Conservation (phyloP, 2,113 vertebrate species). For the Microtus montanus region DNA sequence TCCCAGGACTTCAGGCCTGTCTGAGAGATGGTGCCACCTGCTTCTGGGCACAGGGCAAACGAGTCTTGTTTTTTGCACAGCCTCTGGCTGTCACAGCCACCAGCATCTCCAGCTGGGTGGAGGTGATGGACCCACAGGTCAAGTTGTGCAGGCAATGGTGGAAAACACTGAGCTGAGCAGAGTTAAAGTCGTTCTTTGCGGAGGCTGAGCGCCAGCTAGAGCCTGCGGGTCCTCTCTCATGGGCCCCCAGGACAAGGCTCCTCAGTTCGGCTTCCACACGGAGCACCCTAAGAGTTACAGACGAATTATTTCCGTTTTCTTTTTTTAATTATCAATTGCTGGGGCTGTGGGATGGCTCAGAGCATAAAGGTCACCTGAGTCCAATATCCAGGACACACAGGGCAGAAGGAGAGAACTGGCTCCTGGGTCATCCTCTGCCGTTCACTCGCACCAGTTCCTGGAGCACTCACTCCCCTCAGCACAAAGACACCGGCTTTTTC, state of each 20-base stretch:
- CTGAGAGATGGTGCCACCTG: rapidly evolving
- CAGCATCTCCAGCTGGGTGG: neutral
- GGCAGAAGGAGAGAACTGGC: neutral
- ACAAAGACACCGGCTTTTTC: neutral
- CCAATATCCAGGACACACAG: neutral
- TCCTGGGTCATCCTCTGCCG: neutral
- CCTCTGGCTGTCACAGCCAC: no score
- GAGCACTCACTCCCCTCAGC: no score
- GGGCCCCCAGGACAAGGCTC: neutral
- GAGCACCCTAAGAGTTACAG: rapidly evolving
- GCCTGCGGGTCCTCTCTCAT: neutral
- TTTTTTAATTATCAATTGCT: neutral
- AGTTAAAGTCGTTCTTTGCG: rapidly evolving
- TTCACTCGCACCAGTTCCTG: neutral
- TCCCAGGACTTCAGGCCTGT: neutral
- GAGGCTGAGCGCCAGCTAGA: neutral
- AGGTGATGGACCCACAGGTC: no score
- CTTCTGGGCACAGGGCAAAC: neutral
- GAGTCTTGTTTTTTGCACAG: neutral
- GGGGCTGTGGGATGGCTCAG: neutral
- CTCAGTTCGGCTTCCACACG: neutral
- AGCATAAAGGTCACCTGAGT: neutral
- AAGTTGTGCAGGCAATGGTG: neutral
- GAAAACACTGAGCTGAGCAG: neutral
- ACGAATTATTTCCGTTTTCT: rapidly evolving